Base-by-base conservation (phyloP, 2,113 vertebrate species). In the Agapornis roseicollis region DNA sequence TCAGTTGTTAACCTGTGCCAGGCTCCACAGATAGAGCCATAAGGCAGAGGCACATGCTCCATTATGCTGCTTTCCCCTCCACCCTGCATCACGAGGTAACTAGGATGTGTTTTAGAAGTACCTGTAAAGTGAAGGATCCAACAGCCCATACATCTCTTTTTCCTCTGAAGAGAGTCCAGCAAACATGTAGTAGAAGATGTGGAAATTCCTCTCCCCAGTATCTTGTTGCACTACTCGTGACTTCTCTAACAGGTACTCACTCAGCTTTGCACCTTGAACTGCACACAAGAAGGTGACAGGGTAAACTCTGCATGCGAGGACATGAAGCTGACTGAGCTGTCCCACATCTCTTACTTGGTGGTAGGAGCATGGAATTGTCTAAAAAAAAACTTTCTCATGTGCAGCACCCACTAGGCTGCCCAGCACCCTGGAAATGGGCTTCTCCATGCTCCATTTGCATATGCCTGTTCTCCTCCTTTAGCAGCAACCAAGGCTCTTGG, bases 121-220 rank as follows among this genome's bases (percentile, higher is more conserved):
- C 98, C 98, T 98, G 97, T 98, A 98, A 42, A 96, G 91, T 9
- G 95, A 97, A 15, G 98, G 97, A 52, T 98, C 97, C 86, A 98
- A 42, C 6, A 98, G 96, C 4, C 98, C 98, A 49, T 98, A 98
- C 23, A 98, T 91, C 60, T 98, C 97, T 77, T 98, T 98, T 80
- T 98, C 96, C 56, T 97, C 96, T 6, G 68, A 44, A 31, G 97
- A 97, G 7, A 98, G 97, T 31, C 98, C 98, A 71, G 98, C 98
- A 89, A 98, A 94, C 98, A 98, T 98, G 85, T 97, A 98, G 96
- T 98, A 98, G 97, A 98, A 98, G 79, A 98, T 98, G 88, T 98
- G 98, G 79, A 98, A 98, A 95, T 98, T 98, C 89, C 97, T 97
- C 89, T 98, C 98, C 6, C 98, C 97, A 1, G 95, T 35, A 65